Conservation (phyloP, 1,140 invertebrate species). For the Sogatella furcifera region DNA sequence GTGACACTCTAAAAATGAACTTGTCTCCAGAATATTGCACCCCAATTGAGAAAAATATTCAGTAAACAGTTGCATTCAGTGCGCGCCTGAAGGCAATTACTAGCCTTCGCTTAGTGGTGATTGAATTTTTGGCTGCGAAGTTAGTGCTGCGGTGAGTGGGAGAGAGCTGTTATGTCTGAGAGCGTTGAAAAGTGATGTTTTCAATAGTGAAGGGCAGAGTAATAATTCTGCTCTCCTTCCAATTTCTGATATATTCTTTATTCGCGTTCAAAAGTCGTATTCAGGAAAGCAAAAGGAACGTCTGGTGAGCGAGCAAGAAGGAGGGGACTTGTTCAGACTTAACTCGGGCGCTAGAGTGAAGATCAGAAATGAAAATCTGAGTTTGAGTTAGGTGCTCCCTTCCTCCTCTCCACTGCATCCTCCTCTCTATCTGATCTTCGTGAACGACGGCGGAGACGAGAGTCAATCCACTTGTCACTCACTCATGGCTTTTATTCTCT, state of each 20-base stretch:
- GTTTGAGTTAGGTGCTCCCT: neutral
- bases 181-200: neutral
- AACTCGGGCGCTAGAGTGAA: neutral
- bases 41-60: no score
- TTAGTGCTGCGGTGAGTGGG: no score
- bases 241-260: conserved; percentile 2
- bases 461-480: conserved; percentile 3
- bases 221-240: conserved; percentile 1
- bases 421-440: neutral
- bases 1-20: no score
- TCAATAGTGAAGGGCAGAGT: neutral
- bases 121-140: no score
- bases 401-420: neutral
- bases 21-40: no score
- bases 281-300: neutral
- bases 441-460: neutral
- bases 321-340: neutral
- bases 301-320: neutral
- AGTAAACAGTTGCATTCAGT: no score
- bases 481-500: no score
- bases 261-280: neutral
- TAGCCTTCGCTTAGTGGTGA: neutral
- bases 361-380: conserved; percentile 4
- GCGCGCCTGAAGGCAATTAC: neutral
- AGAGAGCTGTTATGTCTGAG: neutral